Evolutionary conservation across 2,888 invertebrate species (phyloP).

Genomic region (Apamea sordens): DNA sequence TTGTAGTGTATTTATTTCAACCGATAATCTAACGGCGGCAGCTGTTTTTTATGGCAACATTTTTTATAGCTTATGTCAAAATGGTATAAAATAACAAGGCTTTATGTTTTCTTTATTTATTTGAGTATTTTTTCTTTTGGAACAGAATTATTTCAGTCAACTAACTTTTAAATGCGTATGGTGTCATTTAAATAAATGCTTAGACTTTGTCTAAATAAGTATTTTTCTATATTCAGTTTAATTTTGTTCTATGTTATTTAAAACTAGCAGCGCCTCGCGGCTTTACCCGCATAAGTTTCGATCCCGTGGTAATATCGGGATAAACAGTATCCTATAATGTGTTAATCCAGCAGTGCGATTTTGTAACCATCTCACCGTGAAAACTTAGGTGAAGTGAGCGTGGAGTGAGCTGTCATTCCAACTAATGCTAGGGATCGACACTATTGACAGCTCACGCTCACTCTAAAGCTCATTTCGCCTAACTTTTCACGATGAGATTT

Average conservation of each 20-base stretch:
- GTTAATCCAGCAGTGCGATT: too few relatives aligned
- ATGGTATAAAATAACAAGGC: conserved; percentile 16
- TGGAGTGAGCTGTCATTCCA: too few relatives aligned
- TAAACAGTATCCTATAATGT: too few relatives aligned
- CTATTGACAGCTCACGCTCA: too few relatives aligned
- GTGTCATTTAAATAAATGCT: not conserved
- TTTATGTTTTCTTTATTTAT: conserved; percentile 10
- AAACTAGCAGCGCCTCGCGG: not conserved
- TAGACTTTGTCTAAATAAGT: not conserved
- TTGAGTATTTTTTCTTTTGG: not conserved
- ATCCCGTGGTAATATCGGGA: too few relatives aligned
- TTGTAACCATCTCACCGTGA: too few relatives aligned
- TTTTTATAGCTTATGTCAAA: conserved; percentile 44
- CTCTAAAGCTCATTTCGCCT: too few relatives aligned
- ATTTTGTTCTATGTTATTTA: not conserved
- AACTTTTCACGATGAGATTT: too few relatives aligned
- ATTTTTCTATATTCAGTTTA: not conserved
- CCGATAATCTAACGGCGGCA: conserved; percentile 45
- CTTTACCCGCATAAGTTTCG: too few relatives aligned
- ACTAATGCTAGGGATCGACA: too few relatives aligned
- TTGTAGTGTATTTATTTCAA: conserved; percentile 42
- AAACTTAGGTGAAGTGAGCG: too few relatives aligned
- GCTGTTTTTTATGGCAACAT: conserved; percentile 41
- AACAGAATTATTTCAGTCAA: not conserved
- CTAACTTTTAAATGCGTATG: not conserved